Base-by-base conservation (phyloP, 2,797 vertebrate species). In the Atherinosoma microstoma region DNA sequence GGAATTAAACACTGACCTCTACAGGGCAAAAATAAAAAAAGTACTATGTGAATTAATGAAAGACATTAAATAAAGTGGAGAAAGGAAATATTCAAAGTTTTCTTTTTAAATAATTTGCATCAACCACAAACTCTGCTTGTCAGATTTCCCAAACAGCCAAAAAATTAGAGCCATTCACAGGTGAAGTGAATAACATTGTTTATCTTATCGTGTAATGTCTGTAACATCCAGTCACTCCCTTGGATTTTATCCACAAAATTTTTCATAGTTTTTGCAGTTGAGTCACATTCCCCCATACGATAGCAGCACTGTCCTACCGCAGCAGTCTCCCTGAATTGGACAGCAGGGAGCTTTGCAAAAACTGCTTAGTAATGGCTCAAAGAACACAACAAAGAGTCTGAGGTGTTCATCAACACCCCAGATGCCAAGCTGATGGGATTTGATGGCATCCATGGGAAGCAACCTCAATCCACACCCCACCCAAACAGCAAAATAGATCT, bases 1-100 rank as follows among this genome's bases (percentile, higher is more conserved):
- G n/a, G 2, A 38, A 63, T 54, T 58, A 15, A 74, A 79, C 53
- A 62, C 24, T 49, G 79, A 68, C 85, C 58, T 73, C 82, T 83
- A 64, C 68, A 84, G 84, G 82, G n/a, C 42, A 82, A 47, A 67
- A 61, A 6, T 24, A 20, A 35, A 30, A 30, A 27, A 27, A 7
- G 1, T 20, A 7, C 30, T 30, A 22, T 16, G 11, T 32, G 1
- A 34, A 29, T 35, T 1, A 16, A 8, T 2, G 16, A 20, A 59
- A 59, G 11, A 7, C 22, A 51, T 22, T 22, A 22, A 49, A 49
- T 12, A 11, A 51, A 51, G n/a, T 51, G 47, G 1, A 22, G 18
- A 4, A 20, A 47, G 4, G 18, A 47, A 35, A 47, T 3, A 45
- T 7, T 45, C 4, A 4, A 18, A 45, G 4, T 18, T 18, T 20